Conservation (phyloP, 1,140 invertebrate species). For the Drosophila nasuta region DNA sequence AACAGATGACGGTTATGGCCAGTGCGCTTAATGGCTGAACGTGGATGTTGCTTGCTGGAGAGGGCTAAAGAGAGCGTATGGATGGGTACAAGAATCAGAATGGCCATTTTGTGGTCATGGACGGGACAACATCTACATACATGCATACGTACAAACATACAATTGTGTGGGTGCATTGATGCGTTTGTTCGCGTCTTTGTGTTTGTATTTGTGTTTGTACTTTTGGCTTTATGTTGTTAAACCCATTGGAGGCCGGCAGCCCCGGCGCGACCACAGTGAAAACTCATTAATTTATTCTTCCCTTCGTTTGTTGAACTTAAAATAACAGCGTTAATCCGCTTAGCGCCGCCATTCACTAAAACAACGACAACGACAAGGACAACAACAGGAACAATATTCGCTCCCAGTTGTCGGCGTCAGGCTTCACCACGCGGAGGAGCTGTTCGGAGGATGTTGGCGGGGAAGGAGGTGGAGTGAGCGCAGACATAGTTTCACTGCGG, state of each 20-base stretch:
- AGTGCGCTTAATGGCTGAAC: slow-evolving; percentile 66
- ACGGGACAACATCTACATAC: slow-evolving; percentile 30
- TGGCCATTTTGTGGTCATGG: slow-evolving; percentile 59
- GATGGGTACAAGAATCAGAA: slow-evolving; percentile 16
- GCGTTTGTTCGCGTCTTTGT: slow-evolving; percentile 25
- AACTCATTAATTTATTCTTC: slow-evolving; percentile 83
- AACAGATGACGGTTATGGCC: slow-evolving; percentile 66
- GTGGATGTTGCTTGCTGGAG: slow-evolving; percentile 12
- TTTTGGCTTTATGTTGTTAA: slow-evolving; percentile 77
- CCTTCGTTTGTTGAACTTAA: slow-evolving; percentile 82
- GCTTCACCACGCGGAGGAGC: slow-evolving; percentile 5
- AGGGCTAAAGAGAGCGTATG: neutral
- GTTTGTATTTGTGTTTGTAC: slow-evolving; percentile 56
- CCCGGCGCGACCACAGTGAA: slow-evolving; percentile 73
- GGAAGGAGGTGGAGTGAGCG: neutral
- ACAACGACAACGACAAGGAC: slow-evolving; percentile 57
- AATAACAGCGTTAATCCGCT: slow-evolving; percentile 83
- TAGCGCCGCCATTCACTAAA: slow-evolving; percentile 77
- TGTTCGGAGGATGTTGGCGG: neutral
- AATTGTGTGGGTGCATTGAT: slow-evolving; percentile 35
- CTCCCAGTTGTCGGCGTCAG: slow-evolving; percentile 24
- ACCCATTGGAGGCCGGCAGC: slow-evolving; percentile 51
- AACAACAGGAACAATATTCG: slow-evolving; percentile 24
- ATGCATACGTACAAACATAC: slow-evolving; percentile 9
- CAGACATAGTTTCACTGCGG: slow-evolving; percentile 47